phyloP scores from a whole-genome alignment of 1,140 invertebrate genomes.

The Dufourea novaeangliae region DNA sequence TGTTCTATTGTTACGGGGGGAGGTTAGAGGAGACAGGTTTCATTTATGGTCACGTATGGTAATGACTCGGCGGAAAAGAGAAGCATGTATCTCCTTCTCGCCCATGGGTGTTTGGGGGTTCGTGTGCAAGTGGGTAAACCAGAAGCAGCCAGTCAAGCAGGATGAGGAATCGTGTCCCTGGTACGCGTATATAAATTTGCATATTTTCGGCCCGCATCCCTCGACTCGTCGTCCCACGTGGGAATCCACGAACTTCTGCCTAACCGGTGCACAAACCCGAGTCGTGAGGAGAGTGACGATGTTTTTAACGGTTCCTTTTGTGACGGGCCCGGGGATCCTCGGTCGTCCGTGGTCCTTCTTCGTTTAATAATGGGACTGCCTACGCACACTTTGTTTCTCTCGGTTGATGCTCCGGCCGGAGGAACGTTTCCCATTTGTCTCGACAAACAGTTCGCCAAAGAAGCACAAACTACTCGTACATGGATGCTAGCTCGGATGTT shows the following conservation, averaged over 20 bases:
- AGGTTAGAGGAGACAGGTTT: constrained; percentile 77
- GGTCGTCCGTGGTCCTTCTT: not conserved
- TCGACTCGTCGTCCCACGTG: constrained; percentile 73
- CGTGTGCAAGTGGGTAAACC: constrained; percentile 60
- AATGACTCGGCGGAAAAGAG: constrained; percentile 61
- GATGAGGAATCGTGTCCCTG: constrained; percentile 65
- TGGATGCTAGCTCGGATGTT: not conserved
- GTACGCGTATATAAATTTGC: constrained; percentile 72
- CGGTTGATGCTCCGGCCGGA: not conserved
- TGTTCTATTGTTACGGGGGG: constrained; percentile 61
- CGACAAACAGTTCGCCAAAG: not conserved
- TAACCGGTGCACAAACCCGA: constrained; percentile 43
- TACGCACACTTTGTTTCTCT: not conserved
- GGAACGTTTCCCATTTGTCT: not conserved
- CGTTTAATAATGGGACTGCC: constrained; percentile 4
- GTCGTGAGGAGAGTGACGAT: constrained; percentile 47
- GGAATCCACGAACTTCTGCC: constrained; percentile 65
- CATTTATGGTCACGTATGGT: constrained; percentile 76
- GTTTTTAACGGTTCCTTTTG: constrained; percentile 63
- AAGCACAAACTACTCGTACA: no score
- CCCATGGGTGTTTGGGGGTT: constrained; percentile 38
- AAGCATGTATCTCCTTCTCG: not conserved
- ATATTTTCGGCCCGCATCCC: constrained; percentile 79
- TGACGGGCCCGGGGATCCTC: constrained; percentile 6
- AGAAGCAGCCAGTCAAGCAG: constrained; percentile 48